Percentiles rank a stretch among this genome's conserved stretches.
phyloP scores from a whole-genome alignment of 2,113 vertebrate species.

The Piaya cayana region DNA sequence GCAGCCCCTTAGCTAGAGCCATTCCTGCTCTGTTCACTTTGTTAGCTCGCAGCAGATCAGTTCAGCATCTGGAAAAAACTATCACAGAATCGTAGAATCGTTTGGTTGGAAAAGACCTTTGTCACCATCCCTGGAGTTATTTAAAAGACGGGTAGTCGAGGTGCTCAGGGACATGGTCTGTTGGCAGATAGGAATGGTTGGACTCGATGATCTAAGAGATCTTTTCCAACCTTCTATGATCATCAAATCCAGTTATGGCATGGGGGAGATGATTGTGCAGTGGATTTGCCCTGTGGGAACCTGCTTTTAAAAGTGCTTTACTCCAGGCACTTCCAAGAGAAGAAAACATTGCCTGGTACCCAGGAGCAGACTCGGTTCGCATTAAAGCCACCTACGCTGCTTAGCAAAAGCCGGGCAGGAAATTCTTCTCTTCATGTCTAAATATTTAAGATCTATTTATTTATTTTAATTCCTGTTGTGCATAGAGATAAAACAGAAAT shows the following conservation, averaged over 20 bases:
- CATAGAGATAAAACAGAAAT: conserved; percentile 54
- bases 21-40: background rate
- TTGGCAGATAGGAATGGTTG: no score
- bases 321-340: background rate
- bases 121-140: no score
- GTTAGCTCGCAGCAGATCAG: background rate
- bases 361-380: background rate
- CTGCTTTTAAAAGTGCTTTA: conserved; percentile 13
- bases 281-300: background rate
- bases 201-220: no score
- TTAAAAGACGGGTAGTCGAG: no score
- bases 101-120: no score
- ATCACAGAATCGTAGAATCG: no score
- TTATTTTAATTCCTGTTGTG: conserved; percentile 68
- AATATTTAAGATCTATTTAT: conserved; percentile 59
- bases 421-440: conserved; percentile 56
- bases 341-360: background rate
- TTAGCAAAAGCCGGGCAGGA: conserved; percentile 46
- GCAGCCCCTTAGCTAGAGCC: background rate
- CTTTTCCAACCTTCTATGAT: no score
- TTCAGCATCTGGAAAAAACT: background rate
- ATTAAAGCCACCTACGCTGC: conserved; percentile 20
- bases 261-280: background rate
- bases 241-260: background rate
- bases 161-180: no score